Conservation (phyloP, 2,888 invertebrate species). For the Apodemia zela region DNA sequence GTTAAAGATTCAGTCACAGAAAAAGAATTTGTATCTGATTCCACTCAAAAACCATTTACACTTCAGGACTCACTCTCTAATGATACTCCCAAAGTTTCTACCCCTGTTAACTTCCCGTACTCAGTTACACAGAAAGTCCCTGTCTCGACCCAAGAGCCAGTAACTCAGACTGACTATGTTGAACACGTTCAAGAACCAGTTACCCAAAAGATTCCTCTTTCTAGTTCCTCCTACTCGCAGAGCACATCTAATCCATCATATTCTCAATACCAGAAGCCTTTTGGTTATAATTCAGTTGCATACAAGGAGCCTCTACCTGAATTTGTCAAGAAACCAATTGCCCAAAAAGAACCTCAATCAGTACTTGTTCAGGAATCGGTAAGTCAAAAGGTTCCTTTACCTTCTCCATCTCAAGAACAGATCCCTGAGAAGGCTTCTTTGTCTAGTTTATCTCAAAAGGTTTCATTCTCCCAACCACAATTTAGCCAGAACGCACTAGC, state of each 20-base stretch:
- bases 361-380: neutral
- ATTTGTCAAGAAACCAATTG: no score
- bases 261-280: no score
- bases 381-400: neutral
- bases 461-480: no score
- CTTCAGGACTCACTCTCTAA: neutral
- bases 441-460: neutral
- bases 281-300: no score
- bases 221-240: neutral
- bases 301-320: no score
- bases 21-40: neutral
- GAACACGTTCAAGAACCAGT: neutral
- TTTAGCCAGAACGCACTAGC: no score
- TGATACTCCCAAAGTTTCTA: neutral
- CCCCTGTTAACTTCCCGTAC: neutral
- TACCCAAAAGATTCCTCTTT: neutral
- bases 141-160: neutral
- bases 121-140: constrained; percentile 2
- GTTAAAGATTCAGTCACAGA: neutral
- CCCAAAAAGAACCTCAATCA: neutral
- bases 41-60: neutral
- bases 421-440: neutral
- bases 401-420: neutral
- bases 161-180: neutral
- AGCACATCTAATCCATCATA: neutral